A percentile compares a stretch with the other conserved stretches of the same genome.
Conservation (phyloP, 1,140 invertebrate species). For the Cydia amplana region DNA sequence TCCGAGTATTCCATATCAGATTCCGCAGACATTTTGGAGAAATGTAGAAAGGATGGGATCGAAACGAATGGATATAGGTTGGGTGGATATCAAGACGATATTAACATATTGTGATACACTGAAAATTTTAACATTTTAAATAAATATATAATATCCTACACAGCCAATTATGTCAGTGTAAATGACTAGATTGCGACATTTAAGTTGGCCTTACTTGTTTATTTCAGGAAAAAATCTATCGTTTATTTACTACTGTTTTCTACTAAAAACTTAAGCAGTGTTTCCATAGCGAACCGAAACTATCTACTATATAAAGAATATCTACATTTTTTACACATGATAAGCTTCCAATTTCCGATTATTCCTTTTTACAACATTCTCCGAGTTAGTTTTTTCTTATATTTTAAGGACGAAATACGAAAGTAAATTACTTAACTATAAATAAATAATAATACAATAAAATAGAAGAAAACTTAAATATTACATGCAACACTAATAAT, state of each 20-base stretch:
- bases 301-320: not conserved
- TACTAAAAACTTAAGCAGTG: conserved; percentile 30
- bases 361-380: not conserved
- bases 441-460: not conserved
- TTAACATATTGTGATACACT: conserved; percentile 4
- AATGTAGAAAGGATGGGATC: conserved; percentile 28
- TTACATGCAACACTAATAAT: not conserved
- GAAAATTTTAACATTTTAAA: not conserved
- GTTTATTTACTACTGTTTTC: conserved; percentile 32
- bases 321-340: not conserved
- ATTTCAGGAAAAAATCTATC: conserved; percentile 30
- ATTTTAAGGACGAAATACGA: not conserved
- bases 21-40: conserved; percentile 75
- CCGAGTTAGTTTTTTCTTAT: not conserved
- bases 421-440: not conserved
- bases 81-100: conserved; percentile 18
- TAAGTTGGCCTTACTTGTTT: conserved; percentile 25
- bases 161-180: not conserved
- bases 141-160: not conserved
- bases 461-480: not conserved
- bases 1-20: conserved; percentile 84
- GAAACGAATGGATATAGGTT: conserved; percentile 26
- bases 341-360: not conserved
- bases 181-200: conserved; percentile 13
- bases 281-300: not conserved